phyloP scores from a whole-genome alignment of 2,797 vertebrate genomes.

The Setipinna tenuifilis region DNA sequence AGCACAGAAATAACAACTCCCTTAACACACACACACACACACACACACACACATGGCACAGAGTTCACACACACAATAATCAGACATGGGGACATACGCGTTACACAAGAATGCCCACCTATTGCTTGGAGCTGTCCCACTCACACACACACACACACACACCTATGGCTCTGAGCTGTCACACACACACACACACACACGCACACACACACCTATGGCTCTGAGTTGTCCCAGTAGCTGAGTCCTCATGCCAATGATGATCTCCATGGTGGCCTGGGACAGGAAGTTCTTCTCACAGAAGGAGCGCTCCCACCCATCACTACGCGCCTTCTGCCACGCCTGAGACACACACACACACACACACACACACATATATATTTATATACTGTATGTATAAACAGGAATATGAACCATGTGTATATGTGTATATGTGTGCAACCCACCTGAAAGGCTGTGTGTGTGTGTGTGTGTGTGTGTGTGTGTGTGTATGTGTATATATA shows the following conservation, averaged over 20 bases:
- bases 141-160: no score
- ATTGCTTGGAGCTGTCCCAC: no score
- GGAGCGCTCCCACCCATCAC: slow-evolving; percentile 88
- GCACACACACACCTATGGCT: slow-evolving; percentile 81
- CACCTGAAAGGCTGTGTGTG: neutral
- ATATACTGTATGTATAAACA: neutral
- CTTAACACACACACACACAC: no score
- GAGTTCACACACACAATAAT: no score
- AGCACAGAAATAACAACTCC: no score
- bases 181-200: no score
- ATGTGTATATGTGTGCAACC: no score
- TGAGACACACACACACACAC: slow-evolving; percentile 53
- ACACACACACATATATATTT: neutral
- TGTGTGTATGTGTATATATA: neutral
- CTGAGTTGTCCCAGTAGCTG: slow-evolving; percentile 93
- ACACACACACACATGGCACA: no score
- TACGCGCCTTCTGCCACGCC: slow-evolving; percentile 94
- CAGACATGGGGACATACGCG: no score
- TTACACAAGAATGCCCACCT: no score
- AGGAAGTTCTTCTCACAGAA: slow-evolving; percentile 97
- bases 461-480: neutral
- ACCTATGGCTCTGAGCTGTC: no score
- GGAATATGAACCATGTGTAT: neutral
- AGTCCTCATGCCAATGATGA: slow-evolving; percentile 91
- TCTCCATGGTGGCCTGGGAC: slow-evolving; percentile 94